Evolutionary conservation across 1,140 invertebrate species (phyloP).

Genomic region (Aphis gossypii): DNA sequence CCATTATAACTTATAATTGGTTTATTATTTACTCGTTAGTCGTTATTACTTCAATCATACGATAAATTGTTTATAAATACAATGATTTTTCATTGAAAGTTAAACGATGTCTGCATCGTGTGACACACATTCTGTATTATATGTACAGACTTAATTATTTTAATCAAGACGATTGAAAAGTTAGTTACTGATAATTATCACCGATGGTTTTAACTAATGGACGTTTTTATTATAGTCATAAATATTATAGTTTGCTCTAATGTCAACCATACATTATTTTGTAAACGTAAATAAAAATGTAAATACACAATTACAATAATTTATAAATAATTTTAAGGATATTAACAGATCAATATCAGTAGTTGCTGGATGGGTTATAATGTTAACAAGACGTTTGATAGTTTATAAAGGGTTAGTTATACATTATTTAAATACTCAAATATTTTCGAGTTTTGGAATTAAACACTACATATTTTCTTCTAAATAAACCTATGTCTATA

Average conservation of each 20-base stretch:
- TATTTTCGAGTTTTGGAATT: not conserved
- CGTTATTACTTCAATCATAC: not conserved
- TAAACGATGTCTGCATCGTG: not conserved
- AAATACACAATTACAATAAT: not conserved
- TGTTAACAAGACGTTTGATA: constrained; percentile 2
- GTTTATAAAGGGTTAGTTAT: not conserved
- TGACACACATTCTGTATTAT: not conserved
- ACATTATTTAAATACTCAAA: not conserved
- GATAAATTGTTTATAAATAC: not conserved
- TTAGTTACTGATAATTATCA: not conserved
- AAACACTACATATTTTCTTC: not conserved
- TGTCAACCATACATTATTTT: not conserved
- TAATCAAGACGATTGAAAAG: not conserved
- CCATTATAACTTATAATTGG: not conserved
- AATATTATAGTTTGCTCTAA: not conserved
- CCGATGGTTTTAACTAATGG: not conserved
- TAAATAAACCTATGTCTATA: not conserved
- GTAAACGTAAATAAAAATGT: not conserved
- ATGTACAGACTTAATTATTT: constrained; percentile 18
- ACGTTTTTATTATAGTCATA: not conserved
- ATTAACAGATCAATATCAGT: not conserved
- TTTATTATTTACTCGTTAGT: not conserved
- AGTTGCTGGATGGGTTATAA: not conserved
- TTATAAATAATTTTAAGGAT: not conserved
- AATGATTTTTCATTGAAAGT: not conserved